phyloP scores from a whole-genome alignment of 2,113 vertebrate species.

The Apteryx mantelli region DNA sequence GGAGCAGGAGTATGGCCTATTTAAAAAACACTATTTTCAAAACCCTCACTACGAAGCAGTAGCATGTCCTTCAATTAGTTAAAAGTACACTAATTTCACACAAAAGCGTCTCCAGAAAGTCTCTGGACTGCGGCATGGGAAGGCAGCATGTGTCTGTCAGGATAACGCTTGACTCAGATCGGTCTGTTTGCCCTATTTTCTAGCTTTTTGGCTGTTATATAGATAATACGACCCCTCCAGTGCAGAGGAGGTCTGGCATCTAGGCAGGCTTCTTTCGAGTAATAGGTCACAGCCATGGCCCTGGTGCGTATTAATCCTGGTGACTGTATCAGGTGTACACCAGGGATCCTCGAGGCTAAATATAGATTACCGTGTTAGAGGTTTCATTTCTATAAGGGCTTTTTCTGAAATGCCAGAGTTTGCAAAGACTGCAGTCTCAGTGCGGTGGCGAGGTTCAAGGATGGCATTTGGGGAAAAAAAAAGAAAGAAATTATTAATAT shows the following conservation, averaged over 20 bases:
- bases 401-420: neutral
- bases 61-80: neutral
- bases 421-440: neutral
- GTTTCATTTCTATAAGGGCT: rapidly evolving
- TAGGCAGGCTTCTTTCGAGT: conserved; percentile 40
- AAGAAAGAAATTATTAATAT: neutral
- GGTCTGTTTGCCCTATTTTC: conserved; percentile 31
- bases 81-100: neutral
- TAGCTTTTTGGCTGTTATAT: conserved; percentile 13
- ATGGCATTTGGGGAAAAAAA: neutral
- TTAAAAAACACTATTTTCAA: neutral
- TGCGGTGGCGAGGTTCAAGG: neutral
- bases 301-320: neutral
- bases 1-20: neutral
- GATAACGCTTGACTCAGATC: neutral
- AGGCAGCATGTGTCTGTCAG: neutral
- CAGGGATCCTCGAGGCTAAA: neutral
- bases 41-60: neutral
- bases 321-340: neutral
- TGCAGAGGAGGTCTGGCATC: neutral
- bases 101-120: neutral
- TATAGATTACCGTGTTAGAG: neutral
- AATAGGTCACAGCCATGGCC: neutral
- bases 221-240: conserved; percentile 4
- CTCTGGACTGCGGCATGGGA: neutral